Conservation (phyloP, 2,888 invertebrate species). For the Blomia tropicalis region DNA sequence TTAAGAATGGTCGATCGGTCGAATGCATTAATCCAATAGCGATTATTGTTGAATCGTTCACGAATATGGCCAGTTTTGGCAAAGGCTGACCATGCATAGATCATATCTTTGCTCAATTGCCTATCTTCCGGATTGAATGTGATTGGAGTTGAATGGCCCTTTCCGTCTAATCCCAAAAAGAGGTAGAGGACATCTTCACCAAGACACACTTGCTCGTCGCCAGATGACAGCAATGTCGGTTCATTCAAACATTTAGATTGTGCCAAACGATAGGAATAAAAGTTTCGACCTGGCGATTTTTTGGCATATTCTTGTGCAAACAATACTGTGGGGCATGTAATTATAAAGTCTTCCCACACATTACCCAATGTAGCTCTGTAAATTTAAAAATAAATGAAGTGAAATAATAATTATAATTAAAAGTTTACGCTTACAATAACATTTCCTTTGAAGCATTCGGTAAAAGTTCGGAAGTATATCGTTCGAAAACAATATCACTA, state of each 20-base stretch:
- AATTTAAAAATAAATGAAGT: not conserved
- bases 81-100: not conserved
- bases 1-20: not conserved
- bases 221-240: not conserved
- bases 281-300: not conserved
- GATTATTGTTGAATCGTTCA: not conserved
- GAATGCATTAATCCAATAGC: not conserved
- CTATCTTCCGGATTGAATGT: not conserved
- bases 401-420: not conserved
- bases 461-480: not conserved
- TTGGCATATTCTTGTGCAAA: conserved; percentile 1
- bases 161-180: not conserved
- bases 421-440: too few species aligned
- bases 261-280: not conserved
- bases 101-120: conserved; percentile 2
- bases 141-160: not conserved
- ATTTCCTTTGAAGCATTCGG: not conserved
- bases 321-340: not conserved
- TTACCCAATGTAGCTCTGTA: not conserved
- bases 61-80: not conserved
- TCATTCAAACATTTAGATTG: not conserved
- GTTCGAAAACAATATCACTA: not conserved
- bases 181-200: not conserved
- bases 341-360: not conserved
- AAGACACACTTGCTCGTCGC: not conserved